A percentile compares a stretch with the other conserved stretches of the same genome.
Evolutionary conservation across 1,140 invertebrate genomes (phyloP).

Genomic region (Bombus soroeensis): DNA sequence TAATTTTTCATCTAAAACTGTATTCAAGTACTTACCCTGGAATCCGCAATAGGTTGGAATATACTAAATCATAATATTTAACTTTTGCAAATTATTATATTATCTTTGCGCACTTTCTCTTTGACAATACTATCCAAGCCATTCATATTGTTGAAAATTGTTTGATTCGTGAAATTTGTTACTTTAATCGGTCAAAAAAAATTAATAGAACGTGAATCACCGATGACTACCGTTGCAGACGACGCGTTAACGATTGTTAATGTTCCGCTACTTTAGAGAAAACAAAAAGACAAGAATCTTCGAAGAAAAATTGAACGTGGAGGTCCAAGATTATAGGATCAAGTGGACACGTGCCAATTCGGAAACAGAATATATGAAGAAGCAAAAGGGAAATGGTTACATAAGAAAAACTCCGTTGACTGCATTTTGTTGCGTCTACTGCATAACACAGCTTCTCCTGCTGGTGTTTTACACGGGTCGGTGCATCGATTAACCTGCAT

Average conservation of each 20-base stretch:
- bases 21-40: too few relatives aligned
- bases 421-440: constrained; percentile 62
- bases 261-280: not conserved
- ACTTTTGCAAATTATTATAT: too few relatives aligned
- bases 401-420: constrained; percentile 60
- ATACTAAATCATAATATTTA: too few relatives aligned
- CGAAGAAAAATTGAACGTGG: not conserved
- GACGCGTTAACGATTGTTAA: not conserved
- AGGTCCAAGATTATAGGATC: not conserved
- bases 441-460: constrained; percentile 57
- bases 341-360: constrained; percentile 20
- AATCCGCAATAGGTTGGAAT: too few relatives aligned
- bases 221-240: too few relatives aligned
- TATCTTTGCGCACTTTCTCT: too few relatives aligned
- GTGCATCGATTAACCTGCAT: constrained; percentile 77
- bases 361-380: constrained; percentile 53
- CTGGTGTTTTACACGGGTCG: constrained; percentile 75
- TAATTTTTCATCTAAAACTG: too few relatives aligned
- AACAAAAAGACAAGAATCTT: too few relatives aligned
- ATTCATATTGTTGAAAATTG: not conserved
- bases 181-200: too few relatives aligned
- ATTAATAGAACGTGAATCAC: too few relatives aligned
- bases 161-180: too few relatives aligned
- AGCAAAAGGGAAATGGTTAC: constrained; percentile 45
- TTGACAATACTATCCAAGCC: too few relatives aligned